Conservation (phyloP, 2,113 vertebrate species). For the Megaceryle maxima region DNA sequence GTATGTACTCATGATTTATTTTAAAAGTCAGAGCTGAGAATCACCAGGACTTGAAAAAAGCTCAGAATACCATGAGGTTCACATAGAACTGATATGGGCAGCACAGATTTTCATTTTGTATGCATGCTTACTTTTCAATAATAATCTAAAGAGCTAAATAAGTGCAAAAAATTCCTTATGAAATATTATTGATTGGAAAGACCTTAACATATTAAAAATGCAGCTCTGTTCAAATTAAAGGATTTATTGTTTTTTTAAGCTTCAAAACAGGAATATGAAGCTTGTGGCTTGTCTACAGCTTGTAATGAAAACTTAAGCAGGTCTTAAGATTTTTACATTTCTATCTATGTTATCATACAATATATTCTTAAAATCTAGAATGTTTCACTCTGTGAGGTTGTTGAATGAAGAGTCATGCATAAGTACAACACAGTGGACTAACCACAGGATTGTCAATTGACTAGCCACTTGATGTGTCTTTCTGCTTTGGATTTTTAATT, state of each 20-base stretch:
- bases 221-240: neutral
- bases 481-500: neutral
- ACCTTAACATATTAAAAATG: neutral
- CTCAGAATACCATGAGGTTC: neutral
- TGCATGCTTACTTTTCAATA: neutral
- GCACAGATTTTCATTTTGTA: neutral
- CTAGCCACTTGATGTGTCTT: neutral
- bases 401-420: neutral
- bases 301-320: neutral
- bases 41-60: neutral
- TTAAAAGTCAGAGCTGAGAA: neutral
- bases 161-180: neutral
- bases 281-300: neutral
- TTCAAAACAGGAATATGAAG: neutral
- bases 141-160: neutral
- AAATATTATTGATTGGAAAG: neutral
- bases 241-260: neutral
- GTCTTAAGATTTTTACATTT: neutral
- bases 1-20: neutral
- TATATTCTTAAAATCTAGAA: neutral
- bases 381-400: neutral
- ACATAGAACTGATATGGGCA: neutral
- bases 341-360: neutral
- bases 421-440: neutral
- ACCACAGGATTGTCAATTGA: neutral